Conservation (phyloP, 2,888 invertebrate species). For the Yponomeuta sedellus region DNA sequence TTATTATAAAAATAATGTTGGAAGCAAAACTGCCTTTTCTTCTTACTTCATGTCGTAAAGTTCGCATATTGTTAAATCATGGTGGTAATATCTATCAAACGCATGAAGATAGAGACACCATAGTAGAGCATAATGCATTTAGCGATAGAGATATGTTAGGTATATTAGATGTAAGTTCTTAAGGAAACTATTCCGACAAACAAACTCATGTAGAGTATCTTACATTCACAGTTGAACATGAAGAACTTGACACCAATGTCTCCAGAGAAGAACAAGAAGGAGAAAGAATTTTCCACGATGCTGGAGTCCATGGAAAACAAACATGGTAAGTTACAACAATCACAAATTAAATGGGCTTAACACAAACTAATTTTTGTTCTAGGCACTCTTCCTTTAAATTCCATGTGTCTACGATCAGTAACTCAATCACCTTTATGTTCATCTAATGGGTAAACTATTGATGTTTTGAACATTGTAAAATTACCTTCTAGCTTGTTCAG, state of each 20-base stretch:
- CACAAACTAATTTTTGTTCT: background rate
- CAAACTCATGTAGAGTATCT: background rate
- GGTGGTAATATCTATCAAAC: too few relatives aligned
- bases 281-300: conserved; percentile 84
- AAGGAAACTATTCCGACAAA: background rate
- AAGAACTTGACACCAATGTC: conserved; percentile 77
- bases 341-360: too few relatives aligned
- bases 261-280: conserved; percentile 80
- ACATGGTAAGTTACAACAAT: conserved; percentile 80
- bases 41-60: too few relatives aligned
- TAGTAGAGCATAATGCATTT: too few relatives aligned
- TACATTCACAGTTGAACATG: conserved; percentile 71
- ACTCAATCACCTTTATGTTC: conserved; percentile 20
- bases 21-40: too few relatives aligned
- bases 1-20: too few relatives aligned
- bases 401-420: conserved; percentile 2
- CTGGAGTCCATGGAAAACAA: conserved; percentile 88
- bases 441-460: conserved; percentile 74
- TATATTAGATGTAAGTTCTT: too few relatives aligned
- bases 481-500: conserved; percentile 24
- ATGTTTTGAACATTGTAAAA: conserved; percentile 57
- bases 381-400: background rate
- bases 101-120: too few relatives aligned
- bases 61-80: too few relatives aligned
- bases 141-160: too few relatives aligned